These are phyloP conservation scores for Gallinago paraguaiae DNA, from an alignment of 2,113 vertebrate genomes.

Conservation along the genomic window DNA sequence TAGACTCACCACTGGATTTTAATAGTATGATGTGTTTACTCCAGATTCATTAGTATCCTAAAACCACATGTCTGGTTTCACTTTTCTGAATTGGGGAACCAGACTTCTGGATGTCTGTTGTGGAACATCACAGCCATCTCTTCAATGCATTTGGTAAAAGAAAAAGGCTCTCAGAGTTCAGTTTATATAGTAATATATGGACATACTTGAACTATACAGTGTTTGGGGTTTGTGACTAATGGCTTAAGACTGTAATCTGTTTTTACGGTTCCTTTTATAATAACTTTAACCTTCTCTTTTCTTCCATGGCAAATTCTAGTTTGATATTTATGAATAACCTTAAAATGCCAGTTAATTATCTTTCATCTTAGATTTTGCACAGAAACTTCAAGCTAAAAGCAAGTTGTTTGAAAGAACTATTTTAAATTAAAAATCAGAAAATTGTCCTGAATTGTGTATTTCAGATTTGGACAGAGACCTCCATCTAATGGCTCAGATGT, in stretches of 20 bases:
- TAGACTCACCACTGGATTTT: background rate
- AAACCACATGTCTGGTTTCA: slow-evolving; percentile 18
- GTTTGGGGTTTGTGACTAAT: background rate
- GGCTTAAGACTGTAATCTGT: background rate
- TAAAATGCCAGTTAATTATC: slow-evolving; percentile 21
- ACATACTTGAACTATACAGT: background rate
- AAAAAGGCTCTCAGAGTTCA: background rate
- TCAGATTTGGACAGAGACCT: background rate
- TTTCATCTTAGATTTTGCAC: background rate
- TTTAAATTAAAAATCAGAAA: background rate
- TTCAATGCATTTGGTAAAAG: background rate
- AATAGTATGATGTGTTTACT: background rate
- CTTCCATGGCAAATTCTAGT: background rate
- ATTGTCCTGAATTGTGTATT: background rate
- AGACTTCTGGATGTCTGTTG: background rate
- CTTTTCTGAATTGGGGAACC: background rate
- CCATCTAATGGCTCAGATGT: background rate
- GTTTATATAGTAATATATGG: background rate
- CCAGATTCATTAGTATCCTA: background rate
- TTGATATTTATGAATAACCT: slow-evolving; percentile 29
- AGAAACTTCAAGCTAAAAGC: background rate
- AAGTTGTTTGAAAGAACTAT: background rate
- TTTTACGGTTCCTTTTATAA: background rate
- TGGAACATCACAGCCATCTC: background rate
- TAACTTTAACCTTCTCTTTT: background rate